Conservation (phyloP, 2,888 invertebrate genomes). For the Nezara viridula region DNA sequence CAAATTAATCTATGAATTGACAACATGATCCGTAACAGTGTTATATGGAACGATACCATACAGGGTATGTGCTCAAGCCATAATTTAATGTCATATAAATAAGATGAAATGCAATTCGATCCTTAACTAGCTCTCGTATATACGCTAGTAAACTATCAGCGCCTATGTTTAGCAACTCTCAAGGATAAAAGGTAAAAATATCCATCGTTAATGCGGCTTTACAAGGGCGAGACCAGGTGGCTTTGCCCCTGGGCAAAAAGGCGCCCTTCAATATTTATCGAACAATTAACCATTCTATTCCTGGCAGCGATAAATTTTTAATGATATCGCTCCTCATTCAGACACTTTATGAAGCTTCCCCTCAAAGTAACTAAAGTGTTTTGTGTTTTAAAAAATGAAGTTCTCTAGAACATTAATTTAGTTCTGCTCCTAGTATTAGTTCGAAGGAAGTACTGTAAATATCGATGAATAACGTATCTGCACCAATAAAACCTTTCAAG, state of each 20-base stretch:
- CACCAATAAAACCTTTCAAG: neutral
- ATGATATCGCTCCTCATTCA: neutral
- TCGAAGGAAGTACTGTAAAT: neutral
- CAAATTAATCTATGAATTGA: no score
- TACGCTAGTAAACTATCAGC: neutral
- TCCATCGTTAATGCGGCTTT: neutral
- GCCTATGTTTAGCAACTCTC: neutral
- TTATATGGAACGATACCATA: no score
- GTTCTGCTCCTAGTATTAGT: neutral
- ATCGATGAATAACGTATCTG: neutral
- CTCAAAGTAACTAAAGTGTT: neutral
- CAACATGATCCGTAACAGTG: no score
- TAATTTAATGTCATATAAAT: no score
- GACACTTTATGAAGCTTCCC: neutral
- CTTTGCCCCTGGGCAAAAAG: neutral
- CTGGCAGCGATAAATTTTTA: conserved; percentile 2
- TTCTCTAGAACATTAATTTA: neutral
- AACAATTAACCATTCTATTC: conserved; percentile 42
- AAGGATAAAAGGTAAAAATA: neutral
- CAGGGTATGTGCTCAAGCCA: no score
- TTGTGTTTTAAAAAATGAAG: neutral
- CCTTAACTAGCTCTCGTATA: no score
- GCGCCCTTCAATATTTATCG: conserved; percentile 36
- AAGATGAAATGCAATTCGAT: no score
- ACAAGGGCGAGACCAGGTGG: conserved; percentile 5